Base-by-base conservation (phyloP, 2,888 invertebrate species). In the Argyresthia albistria region DNA sequence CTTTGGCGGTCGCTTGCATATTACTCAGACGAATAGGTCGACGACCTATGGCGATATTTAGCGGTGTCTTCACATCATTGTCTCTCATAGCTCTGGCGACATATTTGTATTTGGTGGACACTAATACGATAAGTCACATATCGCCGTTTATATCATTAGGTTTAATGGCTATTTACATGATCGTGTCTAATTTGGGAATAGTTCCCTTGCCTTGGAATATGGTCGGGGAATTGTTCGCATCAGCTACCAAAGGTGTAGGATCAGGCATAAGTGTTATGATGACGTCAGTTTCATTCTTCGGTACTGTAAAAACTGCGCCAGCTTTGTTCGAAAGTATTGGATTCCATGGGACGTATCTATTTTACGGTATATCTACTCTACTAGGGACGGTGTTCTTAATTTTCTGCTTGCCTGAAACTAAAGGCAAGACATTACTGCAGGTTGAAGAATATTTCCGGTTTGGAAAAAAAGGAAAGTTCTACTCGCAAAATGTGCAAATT, bases 151-250 rank as follows among this genome's bases (percentile, higher is more conserved):
- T 81, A 59, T 81, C 89, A 0, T 64, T 91, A 72, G 69, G 89
- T 59, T 69, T 89, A 62, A 76, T 91, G 67, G 73, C 91, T 58
- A 66, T 81, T 12, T 92, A 92, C 59, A 90, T 91, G 37, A 75
- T 88, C 8, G 89, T 90, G 51, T 88, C 91, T 6, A 87, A 89
- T 54, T 73, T 91, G 52, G 92, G 93, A 7, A 76, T 91, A 51
- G 80, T 90, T 11, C 91, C 92, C 0, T 65, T 94, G 50, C 93
- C 93, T 0, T 94, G 93, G 91, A 91, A 92, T 55, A 90, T 94
- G 90, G 91, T 92, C 36, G 93, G 93, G 0, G 94, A 94, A 73
- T 74, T 94, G 7, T 93, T 93, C 64, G 89, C 93, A 1, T 88
- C 89, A 8, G 88, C 89, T 58, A 89, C 89, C 2, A 89, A 92